These are phyloP conservation scores for Euglossa dilemma DNA, from an alignment of 1,140 invertebrate species.

Conservation along the genomic window DNA sequence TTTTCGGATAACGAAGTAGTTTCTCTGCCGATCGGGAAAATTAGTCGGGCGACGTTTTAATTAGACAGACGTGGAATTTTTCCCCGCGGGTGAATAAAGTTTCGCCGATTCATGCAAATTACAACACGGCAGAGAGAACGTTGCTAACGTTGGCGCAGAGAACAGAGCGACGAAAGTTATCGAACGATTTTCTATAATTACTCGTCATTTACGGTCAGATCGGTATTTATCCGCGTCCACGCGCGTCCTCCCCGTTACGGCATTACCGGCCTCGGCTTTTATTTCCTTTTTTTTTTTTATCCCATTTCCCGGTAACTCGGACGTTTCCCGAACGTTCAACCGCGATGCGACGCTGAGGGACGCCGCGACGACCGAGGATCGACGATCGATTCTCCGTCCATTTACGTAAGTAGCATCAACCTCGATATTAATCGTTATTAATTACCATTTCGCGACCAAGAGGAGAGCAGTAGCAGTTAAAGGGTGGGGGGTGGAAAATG, in stretches of 20 bases:
- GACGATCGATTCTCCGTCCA: not conserved
- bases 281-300: not conserved
- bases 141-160: too few relatives aligned
- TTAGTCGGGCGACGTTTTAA: not conserved
- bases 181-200: slow-evolving; percentile 13
- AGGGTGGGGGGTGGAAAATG: not conserved
- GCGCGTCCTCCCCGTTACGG: not conserved
- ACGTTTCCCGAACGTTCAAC: not conserved
- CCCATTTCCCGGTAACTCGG: not conserved
- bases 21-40: not conserved
- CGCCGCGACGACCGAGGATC: not conserved
- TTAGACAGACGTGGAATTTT: not conserved
- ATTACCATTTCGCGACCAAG: slow-evolving; percentile 10
- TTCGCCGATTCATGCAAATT: slow-evolving; percentile 15
- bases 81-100: not conserved
- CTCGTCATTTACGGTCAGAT: not conserved
- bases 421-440: slow-evolving; percentile 37
- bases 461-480: too few relatives aligned
- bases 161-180: not conserved
- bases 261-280: not conserved
- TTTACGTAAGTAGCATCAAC: slow-evolving; percentile 13
- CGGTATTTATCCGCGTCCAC: not conserved
- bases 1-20: not conserved
- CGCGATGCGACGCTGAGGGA: not conserved
- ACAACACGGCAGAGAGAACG: too few relatives aligned